Percentiles rank a stretch among this genome's conserved stretches.
Conservation (phyloP, 2,797 vertebrate genomes). For the Oreochromis mossambicus region DNA sequence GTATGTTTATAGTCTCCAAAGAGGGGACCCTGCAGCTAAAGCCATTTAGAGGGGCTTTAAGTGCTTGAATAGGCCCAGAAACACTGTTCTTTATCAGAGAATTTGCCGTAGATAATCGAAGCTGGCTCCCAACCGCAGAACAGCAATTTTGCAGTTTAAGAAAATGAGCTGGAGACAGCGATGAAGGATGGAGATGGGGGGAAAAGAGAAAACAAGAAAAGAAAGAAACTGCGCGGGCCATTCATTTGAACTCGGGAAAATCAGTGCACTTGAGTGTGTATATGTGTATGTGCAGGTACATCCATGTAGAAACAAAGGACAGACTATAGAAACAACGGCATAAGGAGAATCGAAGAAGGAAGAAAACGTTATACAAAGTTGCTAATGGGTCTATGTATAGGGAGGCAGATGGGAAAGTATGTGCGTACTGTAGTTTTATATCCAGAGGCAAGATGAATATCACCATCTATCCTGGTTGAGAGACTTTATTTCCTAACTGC, state of each 20-base stretch:
- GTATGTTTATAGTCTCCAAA: conserved; percentile 33
- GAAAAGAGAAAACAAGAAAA: not conserved
- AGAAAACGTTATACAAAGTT: not conserved
- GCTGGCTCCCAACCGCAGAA: conserved; percentile 58
- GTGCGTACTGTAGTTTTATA: conserved; percentile 40
- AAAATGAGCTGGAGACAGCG: conserved; percentile 47
- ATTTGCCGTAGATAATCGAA: conserved; percentile 68
- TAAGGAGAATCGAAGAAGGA: not conserved
- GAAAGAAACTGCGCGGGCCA: not conserved
- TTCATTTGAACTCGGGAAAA: conserved; percentile 24
- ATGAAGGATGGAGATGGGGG: conserved; percentile 12
- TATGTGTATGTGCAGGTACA: not conserved
- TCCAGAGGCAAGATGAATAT: conserved; percentile 35
- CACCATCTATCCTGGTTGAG: conserved; percentile 46
- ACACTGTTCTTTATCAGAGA: conserved; percentile 69
- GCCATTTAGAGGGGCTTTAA: conserved; percentile 65
- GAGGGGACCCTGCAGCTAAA: conserved; percentile 63
- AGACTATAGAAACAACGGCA: not conserved
- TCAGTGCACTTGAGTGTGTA: not conserved
- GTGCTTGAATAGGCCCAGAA: conserved; percentile 63
- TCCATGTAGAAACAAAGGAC: not conserved
- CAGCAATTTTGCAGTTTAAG: conserved; percentile 63
- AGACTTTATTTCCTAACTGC: conserved; percentile 25
- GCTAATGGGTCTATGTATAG: conserved; percentile 8
- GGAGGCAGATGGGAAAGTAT: conserved; percentile 42